These are phyloP conservation scores for Caretta caretta DNA, from an alignment of 2,113 vertebrate genomes.

Conservation along the genomic window DNA sequence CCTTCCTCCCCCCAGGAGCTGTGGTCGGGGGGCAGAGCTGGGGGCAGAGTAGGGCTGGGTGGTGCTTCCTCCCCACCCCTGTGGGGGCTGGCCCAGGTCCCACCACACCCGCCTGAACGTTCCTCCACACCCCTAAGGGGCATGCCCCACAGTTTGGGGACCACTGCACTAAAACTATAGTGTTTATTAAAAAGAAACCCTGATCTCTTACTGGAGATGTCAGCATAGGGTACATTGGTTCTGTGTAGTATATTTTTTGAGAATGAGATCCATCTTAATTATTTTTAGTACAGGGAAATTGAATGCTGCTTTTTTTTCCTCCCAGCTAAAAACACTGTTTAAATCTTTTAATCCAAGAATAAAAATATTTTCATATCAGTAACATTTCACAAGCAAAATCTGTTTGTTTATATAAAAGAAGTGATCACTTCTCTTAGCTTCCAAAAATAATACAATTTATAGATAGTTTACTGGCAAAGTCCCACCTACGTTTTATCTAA, in stretches of 20 bases:
- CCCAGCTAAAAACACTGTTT: neutral
- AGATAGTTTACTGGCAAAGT: neutral
- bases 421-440: neutral
- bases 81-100: too few species aligned
- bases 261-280: neutral
- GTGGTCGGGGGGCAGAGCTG: too few species aligned
- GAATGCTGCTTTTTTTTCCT: neutral
- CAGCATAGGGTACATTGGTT: neutral
- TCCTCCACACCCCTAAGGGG: too few species aligned
- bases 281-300: neutral
- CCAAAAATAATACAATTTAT: neutral
- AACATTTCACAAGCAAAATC: neutral
- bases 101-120: too few species aligned
- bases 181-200: neutral
- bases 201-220: neutral
- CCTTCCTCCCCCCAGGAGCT: too few species aligned
- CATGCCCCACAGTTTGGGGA: too few species aligned
- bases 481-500: too few species aligned
- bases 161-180: neutral
- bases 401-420: neutral
- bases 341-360: neutral
- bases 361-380: neutral
- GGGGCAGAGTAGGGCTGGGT: too few species aligned
- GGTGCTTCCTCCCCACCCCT: too few species aligned
- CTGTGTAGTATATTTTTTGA: neutral